Evolutionary conservation across 2,797 vertebrate species (phyloP).

Genomic region (Oryzias sinensis): DNA sequence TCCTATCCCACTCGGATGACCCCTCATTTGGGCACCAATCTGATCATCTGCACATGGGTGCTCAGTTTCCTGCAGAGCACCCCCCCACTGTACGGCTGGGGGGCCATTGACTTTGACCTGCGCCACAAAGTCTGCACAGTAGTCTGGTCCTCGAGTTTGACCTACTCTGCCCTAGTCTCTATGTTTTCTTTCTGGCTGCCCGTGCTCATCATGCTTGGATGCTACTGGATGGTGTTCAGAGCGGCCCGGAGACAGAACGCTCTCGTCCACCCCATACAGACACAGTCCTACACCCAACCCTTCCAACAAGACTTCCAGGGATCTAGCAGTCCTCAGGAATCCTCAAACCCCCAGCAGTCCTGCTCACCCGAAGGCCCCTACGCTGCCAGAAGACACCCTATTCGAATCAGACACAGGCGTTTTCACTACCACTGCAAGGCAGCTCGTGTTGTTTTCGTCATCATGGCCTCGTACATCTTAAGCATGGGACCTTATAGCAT

Average conservation of each 20-base stretch:
- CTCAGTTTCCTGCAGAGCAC: constrained; percentile 85
- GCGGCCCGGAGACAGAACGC: constrained; percentile 87
- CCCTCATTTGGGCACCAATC: constrained; percentile 80
- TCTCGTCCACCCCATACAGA: constrained; percentile 83
- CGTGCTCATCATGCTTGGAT: constrained; percentile 84
- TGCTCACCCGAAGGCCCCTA: constrained; percentile 56
- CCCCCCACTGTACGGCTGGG: constrained; percentile 88
- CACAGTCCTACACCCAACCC: constrained; percentile 64
- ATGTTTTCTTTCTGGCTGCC: constrained; percentile 85
- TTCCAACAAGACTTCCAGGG: constrained; percentile 65
- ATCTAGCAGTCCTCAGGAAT: constrained; percentile 59
- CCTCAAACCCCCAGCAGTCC: constrained; percentile 41
- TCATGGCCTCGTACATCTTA: constrained; percentile 87
- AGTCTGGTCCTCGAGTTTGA: constrained; percentile 85
- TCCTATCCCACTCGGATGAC: constrained; percentile 90
- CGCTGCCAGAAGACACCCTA: constrained; percentile 65
- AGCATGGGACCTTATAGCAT: constrained; percentile 89
- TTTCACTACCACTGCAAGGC: constrained; percentile 90
- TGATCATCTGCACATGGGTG: constrained; percentile 87
- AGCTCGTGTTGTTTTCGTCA: constrained; percentile 86
- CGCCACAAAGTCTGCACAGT: constrained; percentile 83
- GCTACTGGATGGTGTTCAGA: constrained; percentile 89
- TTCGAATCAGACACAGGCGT: constrained; percentile 74
- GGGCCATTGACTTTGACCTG: constrained; percentile 82
- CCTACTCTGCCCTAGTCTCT: constrained; percentile 82